Base-by-base conservation (phyloP, 1,140 invertebrate species). In the Cydia fagiglandana region DNA sequence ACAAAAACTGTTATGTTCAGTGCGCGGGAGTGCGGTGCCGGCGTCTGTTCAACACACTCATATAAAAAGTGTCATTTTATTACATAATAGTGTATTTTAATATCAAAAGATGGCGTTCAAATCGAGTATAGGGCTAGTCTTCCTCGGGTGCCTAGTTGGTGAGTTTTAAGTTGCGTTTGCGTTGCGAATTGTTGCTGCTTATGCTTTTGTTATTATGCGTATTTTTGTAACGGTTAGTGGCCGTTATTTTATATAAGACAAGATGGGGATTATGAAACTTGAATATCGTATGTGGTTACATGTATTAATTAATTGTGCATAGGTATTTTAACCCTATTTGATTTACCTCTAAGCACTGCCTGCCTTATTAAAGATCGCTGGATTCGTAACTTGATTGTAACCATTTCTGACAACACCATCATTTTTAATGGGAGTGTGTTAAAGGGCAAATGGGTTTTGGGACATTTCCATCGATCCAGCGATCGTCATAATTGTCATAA, bases 1-100 rank as follows among this genome's bases (percentile, higher is more conserved):
- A 87, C 88, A 90, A 91, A 92, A 91, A 90, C 76, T 88, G 84
- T 86, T 88, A 84, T 87, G 83, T 82, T 88, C 90, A 91, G 89
- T 92, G 85, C 86, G 86, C 85, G 82, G 78, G 84, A 83, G 89
- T 84, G 88, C 83, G 88, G 88, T 76, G 84, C 86, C 86, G 84
- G 84, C 85, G 86, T 61, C 56, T 61, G 85, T 87, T 85, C 76
- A 78, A 68, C 82, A 83, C 78, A 84, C 84, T 92, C 87, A 89
- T 83, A 75, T 76, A 76, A 78, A 61, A 81, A 84, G 86, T 91
- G 86, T 88, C 83, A 83, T 86, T 86, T 85, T 83, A 84, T 85
- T 81, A 83, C 81, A 78, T 79, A 81, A 81, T 80, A 88, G 85
- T 89, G 84, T 79, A 85, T 81, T 78, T 73, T 79, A 79, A 82